Evolutionary conservation across 2,797 vertebrate genomes (phyloP).

Genomic region (Anolis apletophallus): DNA sequence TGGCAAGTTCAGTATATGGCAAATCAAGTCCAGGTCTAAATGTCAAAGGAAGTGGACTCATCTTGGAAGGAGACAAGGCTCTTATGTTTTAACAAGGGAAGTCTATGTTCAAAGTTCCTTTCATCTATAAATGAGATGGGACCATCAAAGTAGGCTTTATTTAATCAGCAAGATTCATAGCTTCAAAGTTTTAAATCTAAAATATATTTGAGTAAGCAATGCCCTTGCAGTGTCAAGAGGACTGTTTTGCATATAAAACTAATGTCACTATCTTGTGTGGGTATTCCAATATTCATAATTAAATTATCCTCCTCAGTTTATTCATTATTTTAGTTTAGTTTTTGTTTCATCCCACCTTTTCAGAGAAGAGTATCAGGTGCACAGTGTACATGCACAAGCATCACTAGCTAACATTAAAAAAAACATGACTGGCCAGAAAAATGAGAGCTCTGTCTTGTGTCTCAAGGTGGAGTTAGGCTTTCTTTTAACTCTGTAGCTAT

Average conservation of each 20-base stretch:
- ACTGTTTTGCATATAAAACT: not conserved
- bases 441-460: not conserved
- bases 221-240: not conserved
- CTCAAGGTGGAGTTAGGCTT: not conserved
- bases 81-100: not conserved
- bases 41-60: not conserved
- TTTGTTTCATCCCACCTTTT: not conserved
- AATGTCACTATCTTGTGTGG: not conserved
- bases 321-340: not conserved
- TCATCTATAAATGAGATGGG: not conserved
- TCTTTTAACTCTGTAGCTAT: not conserved
- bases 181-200: not conserved
- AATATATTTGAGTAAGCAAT: not conserved
- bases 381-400: not conserved
- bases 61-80: not conserved
- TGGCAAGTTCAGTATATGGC: too few species aligned
- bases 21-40: not conserved
- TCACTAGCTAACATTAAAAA: not conserved
- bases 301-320: not conserved
- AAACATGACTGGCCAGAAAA: not conserved
- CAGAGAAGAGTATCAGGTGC: not conserved
- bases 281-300: not conserved
- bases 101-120: not conserved
- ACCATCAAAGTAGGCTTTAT: not conserved
- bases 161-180: not conserved